Conservation (phyloP, 2,888 invertebrate genomes). For the Callimorpha dominula region DNA sequence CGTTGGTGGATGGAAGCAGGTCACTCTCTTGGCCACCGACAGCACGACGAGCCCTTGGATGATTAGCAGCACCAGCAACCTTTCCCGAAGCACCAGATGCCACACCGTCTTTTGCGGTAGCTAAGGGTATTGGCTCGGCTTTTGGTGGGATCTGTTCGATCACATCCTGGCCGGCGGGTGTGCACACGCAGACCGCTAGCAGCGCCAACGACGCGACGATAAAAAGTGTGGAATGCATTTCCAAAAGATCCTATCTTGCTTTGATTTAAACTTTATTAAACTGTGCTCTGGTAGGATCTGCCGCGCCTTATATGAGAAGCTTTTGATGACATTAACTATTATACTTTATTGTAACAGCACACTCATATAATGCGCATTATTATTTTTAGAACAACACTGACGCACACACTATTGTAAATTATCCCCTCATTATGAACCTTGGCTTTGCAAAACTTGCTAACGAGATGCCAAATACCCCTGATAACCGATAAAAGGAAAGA, state of each 20-base stretch:
- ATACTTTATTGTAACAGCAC: constrained; percentile 69
- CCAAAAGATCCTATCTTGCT: constrained; percentile 79
- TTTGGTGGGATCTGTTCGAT: constrained; percentile 80
- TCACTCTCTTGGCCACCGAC: constrained; percentile 75
- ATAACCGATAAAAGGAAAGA: constrained; percentile 68
- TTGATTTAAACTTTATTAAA: constrained; percentile 54
- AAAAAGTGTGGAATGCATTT: constrained; percentile 80
- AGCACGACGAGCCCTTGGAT: constrained; percentile 67
- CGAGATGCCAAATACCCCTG: constrained; percentile 62
- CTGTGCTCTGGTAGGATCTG: constrained; percentile 45
- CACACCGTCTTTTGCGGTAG: constrained; percentile 76
- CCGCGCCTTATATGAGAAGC: constrained; percentile 65
- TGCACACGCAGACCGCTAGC: constrained; percentile 76
- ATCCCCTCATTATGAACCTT: constrained; percentile 70
- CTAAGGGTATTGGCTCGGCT: constrained; percentile 78
- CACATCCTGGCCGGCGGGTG: constrained; percentile 72
- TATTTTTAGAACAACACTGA: constrained; percentile 71
- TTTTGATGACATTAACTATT: constrained; percentile 73
- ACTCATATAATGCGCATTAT: constrained; percentile 66
- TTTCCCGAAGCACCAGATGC: constrained; percentile 80
- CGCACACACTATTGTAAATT: constrained; percentile 68
- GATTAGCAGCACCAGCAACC: constrained; percentile 73
- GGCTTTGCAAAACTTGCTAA: constrained; percentile 66
- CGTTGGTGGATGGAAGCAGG: constrained; percentile 70
- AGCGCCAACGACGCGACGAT: constrained; percentile 80